Percentiles rank a stretch among this genome's conserved stretches.
Evolutionary conservation across 2,113 vertebrate species (phyloP).

Genomic region (Bufo gargarizans): DNA sequence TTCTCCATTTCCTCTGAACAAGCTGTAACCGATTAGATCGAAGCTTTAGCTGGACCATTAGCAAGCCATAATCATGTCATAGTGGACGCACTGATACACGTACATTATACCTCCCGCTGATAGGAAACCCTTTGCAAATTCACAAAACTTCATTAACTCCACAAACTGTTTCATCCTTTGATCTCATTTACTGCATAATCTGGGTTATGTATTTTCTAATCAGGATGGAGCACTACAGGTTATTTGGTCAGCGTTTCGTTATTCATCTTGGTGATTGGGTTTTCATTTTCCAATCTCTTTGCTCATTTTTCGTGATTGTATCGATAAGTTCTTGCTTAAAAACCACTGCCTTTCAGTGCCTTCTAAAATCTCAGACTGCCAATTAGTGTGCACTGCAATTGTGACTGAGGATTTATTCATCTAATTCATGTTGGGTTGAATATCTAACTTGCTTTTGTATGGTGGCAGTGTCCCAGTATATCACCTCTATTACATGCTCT

Average conservation of each 20-base stretch:
- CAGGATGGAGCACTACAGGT: not conserved
- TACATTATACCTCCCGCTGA: not conserved
- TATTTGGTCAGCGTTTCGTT: constrained; percentile 3
- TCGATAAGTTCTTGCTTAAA: not conserved
- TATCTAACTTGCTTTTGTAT: no score
- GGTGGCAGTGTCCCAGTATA: no score
- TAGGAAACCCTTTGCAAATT: constrained; percentile 9
- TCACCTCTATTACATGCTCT: no score
- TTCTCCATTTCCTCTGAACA: not conserved
- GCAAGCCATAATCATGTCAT: not conserved
- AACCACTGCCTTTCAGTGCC: no score
- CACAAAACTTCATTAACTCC: constrained; percentile 28
- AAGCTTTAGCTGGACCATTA: not conserved
- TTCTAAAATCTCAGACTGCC: no score
- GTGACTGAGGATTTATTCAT: no score
- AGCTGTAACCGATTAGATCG: not conserved
- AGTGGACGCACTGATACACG: not conserved
- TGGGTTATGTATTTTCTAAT: not conserved
- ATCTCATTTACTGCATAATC: not conserved
- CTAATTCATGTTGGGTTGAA: no score
- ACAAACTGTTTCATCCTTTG: constrained; percentile 12
- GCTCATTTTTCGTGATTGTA: not conserved
- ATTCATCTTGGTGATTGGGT: not conserved
- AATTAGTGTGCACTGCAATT: no score
- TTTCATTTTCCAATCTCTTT: constrained; percentile 21